Evolutionary conservation across 1,140 invertebrate species (phyloP).

Genomic region (Leptinotarsa undecemlineata): DNA sequence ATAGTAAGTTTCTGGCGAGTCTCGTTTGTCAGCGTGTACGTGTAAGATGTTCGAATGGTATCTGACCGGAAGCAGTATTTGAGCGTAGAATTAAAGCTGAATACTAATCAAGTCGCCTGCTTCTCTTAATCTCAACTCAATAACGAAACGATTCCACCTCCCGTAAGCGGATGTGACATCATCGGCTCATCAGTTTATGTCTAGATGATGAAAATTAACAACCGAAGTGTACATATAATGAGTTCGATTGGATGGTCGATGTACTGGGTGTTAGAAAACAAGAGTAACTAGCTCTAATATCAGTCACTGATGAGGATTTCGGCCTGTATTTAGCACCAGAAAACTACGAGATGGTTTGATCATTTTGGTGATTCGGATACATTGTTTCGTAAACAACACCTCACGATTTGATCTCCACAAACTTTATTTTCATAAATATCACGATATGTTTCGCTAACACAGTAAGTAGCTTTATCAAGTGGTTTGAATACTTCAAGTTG

Average conservation of each 20-base stretch:
- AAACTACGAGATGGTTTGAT: too few species aligned
- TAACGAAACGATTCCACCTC: constrained; percentile 5
- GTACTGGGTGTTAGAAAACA: not conserved
- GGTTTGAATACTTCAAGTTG: too few species aligned
- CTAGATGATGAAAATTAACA: not conserved
- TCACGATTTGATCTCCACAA: too few species aligned
- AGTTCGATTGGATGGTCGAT: not conserved
- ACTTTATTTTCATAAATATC: too few species aligned
- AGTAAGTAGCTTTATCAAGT: too few species aligned
- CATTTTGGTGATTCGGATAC: too few species aligned
- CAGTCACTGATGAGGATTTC: too few species aligned
- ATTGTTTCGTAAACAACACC: too few species aligned
- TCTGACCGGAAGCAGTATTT: constrained; percentile 5
- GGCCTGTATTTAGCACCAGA: too few species aligned
- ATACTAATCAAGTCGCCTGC: constrained; percentile 7
- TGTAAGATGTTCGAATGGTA: not conserved
- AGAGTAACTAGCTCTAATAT: not conserved
- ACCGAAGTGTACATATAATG: not conserved
- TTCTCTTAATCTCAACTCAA: constrained; percentile 6
- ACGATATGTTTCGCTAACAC: too few species aligned
- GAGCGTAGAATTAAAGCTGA: constrained; percentile 5
- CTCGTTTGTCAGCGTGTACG: constrained; percentile 1
- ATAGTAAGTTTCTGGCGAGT: not conserved
- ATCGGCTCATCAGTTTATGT: not conserved
- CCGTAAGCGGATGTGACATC: constrained; percentile 5